Base-by-base conservation (phyloP, 2,888 invertebrate species). In the Mesorhabditis spiculigera region DNA sequence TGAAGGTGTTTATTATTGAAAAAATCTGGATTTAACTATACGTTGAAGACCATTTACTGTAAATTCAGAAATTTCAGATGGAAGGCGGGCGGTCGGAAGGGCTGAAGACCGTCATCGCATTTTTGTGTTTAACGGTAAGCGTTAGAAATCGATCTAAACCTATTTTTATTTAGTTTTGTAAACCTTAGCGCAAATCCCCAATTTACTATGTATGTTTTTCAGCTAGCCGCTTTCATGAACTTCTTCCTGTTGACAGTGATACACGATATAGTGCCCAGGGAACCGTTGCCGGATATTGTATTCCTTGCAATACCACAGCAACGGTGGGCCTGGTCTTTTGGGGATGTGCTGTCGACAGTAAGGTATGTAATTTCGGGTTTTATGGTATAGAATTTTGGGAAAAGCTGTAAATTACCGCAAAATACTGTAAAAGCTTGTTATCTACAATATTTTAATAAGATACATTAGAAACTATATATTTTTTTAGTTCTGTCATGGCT, bases 271-370 rank as follows among this genome's bases (percentile, higher is more conserved):
- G 83, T 85, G 10, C 83, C 83, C 3, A 65, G 76, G 5, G 45
- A 79, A 66, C 79, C 81, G 8, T 71, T 84, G 16, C 81, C 81
- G 6, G 85, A 85, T 73, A 74, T 85, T 64, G 81, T 83, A 5
- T 86, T 82, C 69, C 79, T 81, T 73, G 68, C 85, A 45, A 79
- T 85, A 16, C 81, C 81, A 4, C 84, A 85, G 71, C 84, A 86
- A 68, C 61, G 80, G 66, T 85, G 85, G 85, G 85, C 85, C 5
- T 86, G 85, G 85, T 75, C 79, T 42, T 82, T 85, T 8, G 84
- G 85, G 41, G 85, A 85, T 71, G 83, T 85, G 3, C 72, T 85
- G 5, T 83, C 82, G 5, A 83, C 83, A 5, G 71, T 84, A 5
- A 85, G 81, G 83, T 83, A 66, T 28, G 28, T 28, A 28, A 28